Percentiles rank a stretch among this genome's conserved stretches.
phyloP scores from a whole-genome alignment of 2,888 invertebrate genomes.

The Tridacna gigas region DNA sequence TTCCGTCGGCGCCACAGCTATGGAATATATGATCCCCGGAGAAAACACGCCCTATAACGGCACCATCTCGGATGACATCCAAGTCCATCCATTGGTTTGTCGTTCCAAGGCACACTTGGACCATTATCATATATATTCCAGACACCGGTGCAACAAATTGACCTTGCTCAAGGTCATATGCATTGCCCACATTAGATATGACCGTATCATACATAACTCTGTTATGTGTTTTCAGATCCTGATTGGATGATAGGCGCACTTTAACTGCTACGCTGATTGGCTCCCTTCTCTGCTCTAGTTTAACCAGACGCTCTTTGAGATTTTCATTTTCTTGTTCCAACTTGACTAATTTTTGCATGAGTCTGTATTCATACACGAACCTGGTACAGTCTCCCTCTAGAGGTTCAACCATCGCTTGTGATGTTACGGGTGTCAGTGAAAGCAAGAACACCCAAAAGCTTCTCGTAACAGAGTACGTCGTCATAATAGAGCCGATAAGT shows the following conservation, averaged over 20 bases:
- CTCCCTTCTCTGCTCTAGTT: not conserved
- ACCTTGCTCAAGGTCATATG: not conserved
- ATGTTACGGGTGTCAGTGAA: not conserved
- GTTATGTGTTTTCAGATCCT: not conserved
- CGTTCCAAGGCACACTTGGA: conserved; percentile 17
- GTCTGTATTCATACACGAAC: conserved; percentile 38
- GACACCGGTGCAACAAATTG: conserved; percentile 11
- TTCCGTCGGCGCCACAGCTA: conserved; percentile 25
- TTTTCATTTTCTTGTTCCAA: conserved; percentile 10
- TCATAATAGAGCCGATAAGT: too few relatives aligned
- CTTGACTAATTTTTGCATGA: conserved; percentile 6
- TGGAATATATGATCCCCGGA: conserved; percentile 31
- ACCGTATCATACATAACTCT: conserved; percentile 3
- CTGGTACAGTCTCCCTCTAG: conserved; percentile 32
- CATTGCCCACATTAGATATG: conserved; percentile 6
- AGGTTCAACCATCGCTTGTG: not conserved
- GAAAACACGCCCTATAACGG: conserved; percentile 35
- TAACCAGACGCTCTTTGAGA: conserved; percentile 3
- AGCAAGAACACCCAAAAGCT: too few relatives aligned
- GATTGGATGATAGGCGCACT: not conserved
- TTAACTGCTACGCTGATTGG: not conserved
- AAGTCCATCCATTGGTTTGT: conserved; percentile 32
- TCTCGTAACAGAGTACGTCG: too few relatives aligned
- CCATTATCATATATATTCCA: conserved; percentile 35
- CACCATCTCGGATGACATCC: conserved; percentile 34